Percentiles rank a stretch among this genome's conserved stretches.
Conservation (phyloP, 92 coral and sea anemone species). For the Parazoanthus swiftii region DNA sequence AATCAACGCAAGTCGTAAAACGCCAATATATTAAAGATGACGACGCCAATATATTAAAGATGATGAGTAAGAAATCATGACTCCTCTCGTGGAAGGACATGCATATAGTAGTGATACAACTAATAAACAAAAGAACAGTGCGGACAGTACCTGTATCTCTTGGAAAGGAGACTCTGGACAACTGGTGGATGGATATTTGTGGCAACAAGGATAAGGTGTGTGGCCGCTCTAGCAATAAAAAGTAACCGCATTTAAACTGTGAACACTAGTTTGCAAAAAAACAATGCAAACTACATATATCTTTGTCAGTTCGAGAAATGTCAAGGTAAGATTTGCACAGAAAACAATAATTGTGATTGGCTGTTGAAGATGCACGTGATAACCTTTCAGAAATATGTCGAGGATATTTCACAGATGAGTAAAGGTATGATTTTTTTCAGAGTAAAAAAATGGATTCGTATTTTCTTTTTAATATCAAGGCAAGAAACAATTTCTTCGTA, state of each 20-base stretch:
- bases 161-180: slow-evolving; percentile 77
- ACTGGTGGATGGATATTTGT: slow-evolving; percentile 81
- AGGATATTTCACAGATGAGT: too few relatives aligned
- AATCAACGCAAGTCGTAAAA: neutral
- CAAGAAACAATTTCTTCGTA: too few relatives aligned
- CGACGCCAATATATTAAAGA: too few relatives aligned
- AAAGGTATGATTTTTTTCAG: too few relatives aligned
- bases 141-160: slow-evolving; percentile 79
- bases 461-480: too few relatives aligned
- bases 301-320: neutral
- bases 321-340: too few relatives aligned
- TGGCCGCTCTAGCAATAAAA: slow-evolving; percentile 64
- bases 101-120: neutral
- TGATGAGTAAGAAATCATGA: neutral
- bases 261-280: neutral
- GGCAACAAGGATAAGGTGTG: slow-evolving; percentile 78
- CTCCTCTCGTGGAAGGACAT: neutral
- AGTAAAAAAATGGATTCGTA: too few relatives aligned
- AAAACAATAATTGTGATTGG: too few relatives aligned
- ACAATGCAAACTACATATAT: neutral
- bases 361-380: too few relatives aligned
- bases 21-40: too few relatives aligned
- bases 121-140: neutral
- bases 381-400: too few relatives aligned
- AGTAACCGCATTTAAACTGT: neutral